Conservation (phyloP, 2,113 vertebrate genomes). For the Aepyceros melampus region DNA sequence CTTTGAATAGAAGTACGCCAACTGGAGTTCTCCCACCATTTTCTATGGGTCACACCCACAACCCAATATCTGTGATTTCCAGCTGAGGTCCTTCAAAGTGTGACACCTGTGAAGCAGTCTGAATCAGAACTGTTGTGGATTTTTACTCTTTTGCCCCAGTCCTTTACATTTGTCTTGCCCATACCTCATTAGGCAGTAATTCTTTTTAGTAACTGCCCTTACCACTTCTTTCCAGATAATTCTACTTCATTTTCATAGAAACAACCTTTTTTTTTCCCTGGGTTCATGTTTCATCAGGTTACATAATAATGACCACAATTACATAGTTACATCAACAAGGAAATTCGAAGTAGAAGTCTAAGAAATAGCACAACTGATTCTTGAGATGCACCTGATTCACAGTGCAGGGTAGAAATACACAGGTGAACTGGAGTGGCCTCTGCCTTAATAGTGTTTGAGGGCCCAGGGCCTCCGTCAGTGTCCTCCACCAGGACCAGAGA, state of each 20-base stretch:
- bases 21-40: not conserved
- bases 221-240: not conserved
- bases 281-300: not conserved
- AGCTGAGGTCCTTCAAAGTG: not conserved
- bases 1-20: not conserved
- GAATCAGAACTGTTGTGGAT: not conserved
- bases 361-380: not conserved
- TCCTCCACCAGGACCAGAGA: not conserved
- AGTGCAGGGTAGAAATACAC: not conserved
- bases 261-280: not conserved
- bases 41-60: not conserved
- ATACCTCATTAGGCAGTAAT: not conserved
- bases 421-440: not conserved
- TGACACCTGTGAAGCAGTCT: not conserved
- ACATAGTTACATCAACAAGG: not conserved
- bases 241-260: not conserved
- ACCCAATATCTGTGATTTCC: not conserved
- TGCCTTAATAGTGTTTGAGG: fast-evolving
- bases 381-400: not conserved
- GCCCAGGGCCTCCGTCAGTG: not conserved
- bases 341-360: conserved; percentile 2
- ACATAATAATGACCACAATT: not conserved
- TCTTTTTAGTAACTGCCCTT: not conserved
- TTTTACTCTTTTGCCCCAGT: not conserved
- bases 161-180: not conserved